Evolutionary conservation across 1,140 invertebrate genomes (phyloP).

Genomic region (Diabrotica undecimpunctata): DNA sequence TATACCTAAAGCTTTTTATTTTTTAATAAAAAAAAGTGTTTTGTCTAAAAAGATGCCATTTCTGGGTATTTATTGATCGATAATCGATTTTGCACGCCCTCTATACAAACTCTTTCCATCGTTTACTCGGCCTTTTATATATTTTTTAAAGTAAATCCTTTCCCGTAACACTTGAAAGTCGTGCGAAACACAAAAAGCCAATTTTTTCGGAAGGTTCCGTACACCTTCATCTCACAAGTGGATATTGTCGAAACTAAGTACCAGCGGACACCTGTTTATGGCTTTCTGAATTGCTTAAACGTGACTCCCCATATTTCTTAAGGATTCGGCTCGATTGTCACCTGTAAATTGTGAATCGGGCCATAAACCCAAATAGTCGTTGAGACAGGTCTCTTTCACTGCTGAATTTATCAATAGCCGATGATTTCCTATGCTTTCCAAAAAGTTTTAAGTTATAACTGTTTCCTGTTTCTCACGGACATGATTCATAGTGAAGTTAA

Average conservation of each 20-base stretch:
- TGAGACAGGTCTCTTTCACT: conserved; percentile 3
- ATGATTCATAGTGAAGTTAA: too few species aligned
- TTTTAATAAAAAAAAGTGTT: too few species aligned
- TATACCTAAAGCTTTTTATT: too few species aligned
- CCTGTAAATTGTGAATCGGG: conserved; percentile 22
- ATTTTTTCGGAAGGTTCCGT: not conserved
- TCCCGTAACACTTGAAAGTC: too few species aligned
- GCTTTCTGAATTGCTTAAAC: conserved; percentile 23
- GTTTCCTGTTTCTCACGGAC: conserved; percentile 18
- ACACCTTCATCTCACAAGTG: conserved; percentile 10
- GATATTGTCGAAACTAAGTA: conserved; percentile 3
- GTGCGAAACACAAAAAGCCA: not conserved
- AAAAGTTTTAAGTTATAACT: too few species aligned
- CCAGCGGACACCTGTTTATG: conserved; percentile 28
- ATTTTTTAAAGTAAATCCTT: too few species aligned
- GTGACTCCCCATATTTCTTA: conserved; percentile 30
- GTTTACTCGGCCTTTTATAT: too few species aligned
- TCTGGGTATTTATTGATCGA: too few species aligned
- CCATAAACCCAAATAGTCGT: conserved; percentile 20
- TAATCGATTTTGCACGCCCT: too few species aligned
- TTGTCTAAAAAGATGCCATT: too few species aligned
- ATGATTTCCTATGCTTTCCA: conserved; percentile 18
- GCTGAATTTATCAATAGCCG: conserved; percentile 15
- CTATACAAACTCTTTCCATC: too few species aligned
- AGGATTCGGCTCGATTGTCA: conserved; percentile 29